Evolutionary conservation across 2,797 vertebrate species (phyloP), one percentile per base, ranked within the genome.

Genomic region (Enteromius thamalakanensis): DNA sequence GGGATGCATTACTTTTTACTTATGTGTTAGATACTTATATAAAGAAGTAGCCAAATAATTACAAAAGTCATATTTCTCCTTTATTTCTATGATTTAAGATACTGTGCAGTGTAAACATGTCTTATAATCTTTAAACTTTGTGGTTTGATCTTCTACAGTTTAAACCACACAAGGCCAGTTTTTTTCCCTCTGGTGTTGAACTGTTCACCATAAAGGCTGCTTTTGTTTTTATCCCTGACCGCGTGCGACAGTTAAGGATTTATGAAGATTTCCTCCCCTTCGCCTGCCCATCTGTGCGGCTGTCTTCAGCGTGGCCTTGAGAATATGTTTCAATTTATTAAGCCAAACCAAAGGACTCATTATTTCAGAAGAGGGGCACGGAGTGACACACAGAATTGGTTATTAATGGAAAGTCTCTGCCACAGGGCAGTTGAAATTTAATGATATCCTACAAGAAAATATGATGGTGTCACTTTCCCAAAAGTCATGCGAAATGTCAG

Each of bases 401-500:
- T 99, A 99, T 98, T 99, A 99, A 99, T 99, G 98, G 97, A 96
- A 97, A 97, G 95, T 96, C 96, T 96, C 97, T 97, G 98, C 97
- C 97, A 98, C 96, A 96, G 97, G 98, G 97, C 97, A 97, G 94
- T 98, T 98, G 98, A 97, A 98, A 98, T 99, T 98, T 98, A 99
- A 99, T 99, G 97, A 99, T 98, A 98, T 97, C 97, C 97, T 97
- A 97, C 97, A 95, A 98, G 98, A 98, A 99, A 96, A 98, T 98
- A 99, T 98, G 97, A 98, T 97, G 96, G 97, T 99, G 98, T 99
- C 98, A 98, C 97, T 99, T 98, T 99, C 97, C 97, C 96, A 99
- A 99, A 99, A 99, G 98, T 99, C 98, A 99, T 96, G 97, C 96
- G 97, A 99, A 99, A 99, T 99, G 98, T 98, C 98, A 99, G 96